These are phyloP conservation scores for Drosophila navojoa DNA, from an alignment of 1,140 invertebrate genomes.

Conservation along the genomic window DNA sequence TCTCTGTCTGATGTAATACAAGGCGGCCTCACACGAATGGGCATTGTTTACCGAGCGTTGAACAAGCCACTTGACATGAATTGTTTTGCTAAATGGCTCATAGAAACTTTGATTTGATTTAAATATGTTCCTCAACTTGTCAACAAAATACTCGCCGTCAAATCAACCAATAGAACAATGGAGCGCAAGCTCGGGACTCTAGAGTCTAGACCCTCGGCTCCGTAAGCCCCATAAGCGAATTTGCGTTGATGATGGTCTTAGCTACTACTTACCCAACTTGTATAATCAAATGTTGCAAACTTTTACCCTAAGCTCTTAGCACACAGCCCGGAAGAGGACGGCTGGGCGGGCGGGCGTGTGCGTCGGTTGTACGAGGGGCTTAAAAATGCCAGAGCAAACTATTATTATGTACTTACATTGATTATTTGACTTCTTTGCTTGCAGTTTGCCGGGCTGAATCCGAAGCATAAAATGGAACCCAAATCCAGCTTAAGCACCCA, in stretches of 20 bases:
- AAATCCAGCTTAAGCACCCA: conserved; percentile 73
- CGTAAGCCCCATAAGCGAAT: conserved; percentile 17
- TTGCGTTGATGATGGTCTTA: conserved; percentile 19
- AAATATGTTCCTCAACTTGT: conserved; percentile 8
- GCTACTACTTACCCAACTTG: conserved; percentile 1
- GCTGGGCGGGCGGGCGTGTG: neutral
- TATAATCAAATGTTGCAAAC: conserved; percentile 30
- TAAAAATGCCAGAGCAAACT: conserved; percentile 53
- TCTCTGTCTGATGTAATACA: conserved; percentile 17
- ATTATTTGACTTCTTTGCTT: conserved; percentile 75
- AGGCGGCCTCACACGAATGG: conserved; percentile 8
- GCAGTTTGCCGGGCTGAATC: conserved; percentile 25
- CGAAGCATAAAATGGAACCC: conserved; percentile 60
- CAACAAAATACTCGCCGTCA: neutral
- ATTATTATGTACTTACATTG: conserved; percentile 80
- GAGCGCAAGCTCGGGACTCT: neutral
- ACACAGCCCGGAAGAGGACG: neutral
- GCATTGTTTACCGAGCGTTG: conserved; percentile 35
- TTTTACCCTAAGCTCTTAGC: conserved; percentile 15
- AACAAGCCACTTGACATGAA: conserved; percentile 41
- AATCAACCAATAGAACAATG: neutral
- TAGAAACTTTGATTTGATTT: conserved; percentile 41
- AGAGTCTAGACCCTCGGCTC: neutral
- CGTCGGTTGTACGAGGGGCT: too few relatives aligned
- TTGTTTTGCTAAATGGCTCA: conserved; percentile 41